Conservation (phyloP, 2,888 invertebrate species). For the Allophyes oxyacanthae region DNA sequence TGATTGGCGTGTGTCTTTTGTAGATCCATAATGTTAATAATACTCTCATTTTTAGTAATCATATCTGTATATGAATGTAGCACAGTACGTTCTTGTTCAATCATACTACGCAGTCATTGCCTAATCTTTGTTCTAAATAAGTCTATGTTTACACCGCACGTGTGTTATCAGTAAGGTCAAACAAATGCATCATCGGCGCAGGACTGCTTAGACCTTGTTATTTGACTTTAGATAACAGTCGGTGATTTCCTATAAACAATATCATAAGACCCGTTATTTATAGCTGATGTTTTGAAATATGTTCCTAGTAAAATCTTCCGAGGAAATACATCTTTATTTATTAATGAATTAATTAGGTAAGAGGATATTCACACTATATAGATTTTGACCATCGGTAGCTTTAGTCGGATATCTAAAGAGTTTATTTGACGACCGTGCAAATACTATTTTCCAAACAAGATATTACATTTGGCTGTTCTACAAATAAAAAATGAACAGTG, state of each 20-base stretch:
- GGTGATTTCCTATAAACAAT: constrained; percentile 33
- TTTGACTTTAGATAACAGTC: constrained; percentile 54
- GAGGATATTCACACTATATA: too few relatives aligned
- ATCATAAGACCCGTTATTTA: constrained; percentile 17
- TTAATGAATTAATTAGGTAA: too few relatives aligned
- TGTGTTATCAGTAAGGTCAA: constrained; percentile 59
- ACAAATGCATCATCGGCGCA: constrained; percentile 55
- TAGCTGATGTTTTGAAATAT: constrained; percentile 8
- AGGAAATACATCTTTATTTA: too few relatives aligned
- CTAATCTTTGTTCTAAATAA: constrained; percentile 54
- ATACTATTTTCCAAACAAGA: too few relatives aligned
- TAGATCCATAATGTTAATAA: too few relatives aligned
- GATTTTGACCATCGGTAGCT: too few relatives aligned
- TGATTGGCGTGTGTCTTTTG: too few relatives aligned
- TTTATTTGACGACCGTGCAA: too few relatives aligned
- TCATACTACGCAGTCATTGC: constrained; percentile 31
- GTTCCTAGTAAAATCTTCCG: neutral
- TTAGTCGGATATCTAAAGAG: too few relatives aligned
- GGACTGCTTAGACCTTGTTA: constrained; percentile 52
- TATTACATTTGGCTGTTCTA: too few relatives aligned
- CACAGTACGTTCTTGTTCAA: constrained; percentile 13
- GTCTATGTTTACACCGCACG: constrained; percentile 34
- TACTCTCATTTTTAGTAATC: too few relatives aligned
- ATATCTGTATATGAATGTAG: neutral
- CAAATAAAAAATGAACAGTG: too few relatives aligned